phyloP scores from a whole-genome alignment of 2,797 vertebrate genomes.

The Syncerus caffer region DNA sequence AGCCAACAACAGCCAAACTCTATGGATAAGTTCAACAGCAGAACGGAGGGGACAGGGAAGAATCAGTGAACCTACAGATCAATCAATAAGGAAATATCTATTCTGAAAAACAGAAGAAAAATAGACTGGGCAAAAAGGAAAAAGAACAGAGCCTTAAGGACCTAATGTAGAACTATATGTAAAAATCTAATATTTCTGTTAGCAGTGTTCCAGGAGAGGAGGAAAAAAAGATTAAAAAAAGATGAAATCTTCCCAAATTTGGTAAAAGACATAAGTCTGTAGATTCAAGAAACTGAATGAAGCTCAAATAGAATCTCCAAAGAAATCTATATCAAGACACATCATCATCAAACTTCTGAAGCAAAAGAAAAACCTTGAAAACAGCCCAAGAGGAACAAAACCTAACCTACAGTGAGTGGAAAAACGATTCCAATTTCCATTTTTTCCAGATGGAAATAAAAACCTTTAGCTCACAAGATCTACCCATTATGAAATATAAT shows the following conservation, averaged over 20 bases:
- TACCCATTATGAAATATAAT: background rate
- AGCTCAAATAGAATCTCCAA: background rate
- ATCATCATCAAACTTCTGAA: background rate
- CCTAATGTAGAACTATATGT: background rate
- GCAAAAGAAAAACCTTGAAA: background rate
- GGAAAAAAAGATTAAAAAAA: background rate
- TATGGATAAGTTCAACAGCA: background rate
- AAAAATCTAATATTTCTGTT: background rate
- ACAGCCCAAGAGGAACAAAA: background rate
- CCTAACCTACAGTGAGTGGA: background rate
- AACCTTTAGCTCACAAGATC: background rate
- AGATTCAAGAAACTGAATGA: background rate
- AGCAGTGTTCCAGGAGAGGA: background rate
- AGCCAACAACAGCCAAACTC: background rate
- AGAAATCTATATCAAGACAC: background rate
- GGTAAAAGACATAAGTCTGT: background rate
- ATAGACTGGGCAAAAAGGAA: background rate
- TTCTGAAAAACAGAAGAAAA: background rate
- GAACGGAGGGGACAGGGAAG: background rate
- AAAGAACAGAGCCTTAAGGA: background rate
- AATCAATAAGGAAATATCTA: background rate
- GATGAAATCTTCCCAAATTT: background rate
- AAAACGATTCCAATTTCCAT: background rate
- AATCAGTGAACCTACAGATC: background rate
- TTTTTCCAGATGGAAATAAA: background rate